Base-by-base conservation (phyloP, 2,888 invertebrate genomes). In the Meteorus cinctellus region DNA sequence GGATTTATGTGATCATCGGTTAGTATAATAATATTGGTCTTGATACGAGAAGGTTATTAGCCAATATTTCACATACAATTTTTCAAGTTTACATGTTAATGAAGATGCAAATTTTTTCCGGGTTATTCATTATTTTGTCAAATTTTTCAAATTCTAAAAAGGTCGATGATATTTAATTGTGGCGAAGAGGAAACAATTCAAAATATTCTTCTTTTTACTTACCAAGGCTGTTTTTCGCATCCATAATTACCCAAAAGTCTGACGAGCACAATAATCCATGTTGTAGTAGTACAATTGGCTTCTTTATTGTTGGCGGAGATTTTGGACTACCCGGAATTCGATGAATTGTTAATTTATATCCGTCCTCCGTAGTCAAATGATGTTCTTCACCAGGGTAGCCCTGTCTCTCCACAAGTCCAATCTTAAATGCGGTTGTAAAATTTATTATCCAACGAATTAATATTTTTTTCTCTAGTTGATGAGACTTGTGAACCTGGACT, bases 141-240 rank as follows among this genome's bases (percentile, higher is more conserved):
- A 31, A 36, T 60, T 48, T 27, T 48, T 14, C 5, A 48, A n/a
- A 45, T 45, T 45, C 45, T 16, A 16, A 27, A 29, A 55, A 51
- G 59, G 51, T 69, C 34, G 14, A 31, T n/a, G 48, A 69, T n/a
- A 31, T 5, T 55, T 19, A 4, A 24, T 8, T 19, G 1, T n/a
- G 6, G 6, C 19, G 27, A 65, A n/a, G 0, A 55, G n/a, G 19
- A 19, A 59, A 62, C 34, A 48, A 71, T n/a, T 14, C 14, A 63
- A 69, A 72, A 74, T 8, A 67, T 19, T n/a, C 34, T 41, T 62
- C 36, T 10, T 29, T 67, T n/a, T 19, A 29, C 60, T 81, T 82
- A 89, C 89, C 86, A 14, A 89, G 81, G 81, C 88, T 87, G 77
- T 83, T 84, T 0, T 79, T 71, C 12, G 86, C 83, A 2, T 88